Percentiles rank a stretch among this genome's conserved stretches.
Conservation (phyloP, 2,888 invertebrate species). For the Spicauda simplicius region DNA sequence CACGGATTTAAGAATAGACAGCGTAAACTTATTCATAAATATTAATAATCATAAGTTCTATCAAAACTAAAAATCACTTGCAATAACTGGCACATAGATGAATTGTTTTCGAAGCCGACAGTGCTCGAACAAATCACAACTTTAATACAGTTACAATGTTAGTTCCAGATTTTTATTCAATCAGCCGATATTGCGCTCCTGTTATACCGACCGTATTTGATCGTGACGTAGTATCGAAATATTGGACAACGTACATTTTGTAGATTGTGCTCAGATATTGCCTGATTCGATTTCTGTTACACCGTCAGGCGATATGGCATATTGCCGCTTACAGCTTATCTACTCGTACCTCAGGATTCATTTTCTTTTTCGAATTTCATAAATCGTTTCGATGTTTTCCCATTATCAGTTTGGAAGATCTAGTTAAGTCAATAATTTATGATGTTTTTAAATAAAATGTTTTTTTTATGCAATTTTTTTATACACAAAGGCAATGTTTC, state of each 20-base stretch:
- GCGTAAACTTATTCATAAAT: no score
- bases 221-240: conserved; percentile 15
- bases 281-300: conserved; percentile 14
- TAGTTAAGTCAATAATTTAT: no score
- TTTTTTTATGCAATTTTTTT: no score
- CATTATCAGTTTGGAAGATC: no score
- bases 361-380: neutral
- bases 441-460: no score
- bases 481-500: no score
- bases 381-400: no score
- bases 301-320: conserved; percentile 1
- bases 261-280: conserved; percentile 22
- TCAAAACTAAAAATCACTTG: no score
- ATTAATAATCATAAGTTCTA: no score
- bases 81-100: no score
- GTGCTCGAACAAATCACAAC: neutral
- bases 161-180: conserved; percentile 11
- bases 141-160: neutral
- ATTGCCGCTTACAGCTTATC: neutral
- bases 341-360: neutral
- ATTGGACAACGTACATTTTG: conserved; percentile 17
- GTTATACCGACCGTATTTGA: conserved; percentile 4
- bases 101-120: neutral
- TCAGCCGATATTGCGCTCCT: conserved; percentile 16
- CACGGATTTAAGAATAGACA: no score